Base-by-base conservation (phyloP, 2,888 invertebrate genomes). In the Laothoe populi region DNA sequence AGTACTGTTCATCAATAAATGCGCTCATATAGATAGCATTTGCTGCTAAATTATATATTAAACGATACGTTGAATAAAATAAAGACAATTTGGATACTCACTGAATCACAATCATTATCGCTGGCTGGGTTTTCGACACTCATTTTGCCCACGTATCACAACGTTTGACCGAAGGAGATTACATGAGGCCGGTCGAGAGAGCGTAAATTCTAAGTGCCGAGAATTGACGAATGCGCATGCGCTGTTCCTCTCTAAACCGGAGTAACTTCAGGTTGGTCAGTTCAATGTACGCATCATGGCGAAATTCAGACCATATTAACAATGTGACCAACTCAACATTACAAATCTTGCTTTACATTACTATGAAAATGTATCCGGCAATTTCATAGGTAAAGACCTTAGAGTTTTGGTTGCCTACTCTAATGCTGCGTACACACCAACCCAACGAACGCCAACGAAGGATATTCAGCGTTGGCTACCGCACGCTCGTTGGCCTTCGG, bases 61-160 rank as follows among this genome's bases (percentile, higher is more conserved):
- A 74, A 69, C 40, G 64, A 79, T 68, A 70, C 66, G 63, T 66
- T 62, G 65, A 58, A 60, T 61, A 63, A 69, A 69, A 66, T 67
- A 26, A 66, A 77, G 73, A 70, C 63, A 63, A 78, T 85, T 78
- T 87, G 70, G 79, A 69, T 86, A 94, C 94, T 95, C 94, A 95
- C 95, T 75, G 92, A 86, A 76, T 93, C 93, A 76, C 93, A 90
- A 88, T 93, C 90, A 82, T 93, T 93, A 78, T 93, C 93, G 87
- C 87, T 93, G 70, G 89, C 89, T 78, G 94, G 92, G 88, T 94
- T 95, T 93, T 95, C 95, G 71, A 93, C 94, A 86, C 95, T 95
- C 95, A 95, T 95, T 93, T 92, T 93, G 92, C 90, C 90, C 81
- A 92, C 92, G 92, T 92, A 88, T 88, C 85, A 83, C 78, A 75